A percentile compares a stretch with the other conserved stretches of the same genome.
phyloP scores from a whole-genome alignment of 1,140 invertebrate genomes.

The Platorchestia sp. region DNA sequence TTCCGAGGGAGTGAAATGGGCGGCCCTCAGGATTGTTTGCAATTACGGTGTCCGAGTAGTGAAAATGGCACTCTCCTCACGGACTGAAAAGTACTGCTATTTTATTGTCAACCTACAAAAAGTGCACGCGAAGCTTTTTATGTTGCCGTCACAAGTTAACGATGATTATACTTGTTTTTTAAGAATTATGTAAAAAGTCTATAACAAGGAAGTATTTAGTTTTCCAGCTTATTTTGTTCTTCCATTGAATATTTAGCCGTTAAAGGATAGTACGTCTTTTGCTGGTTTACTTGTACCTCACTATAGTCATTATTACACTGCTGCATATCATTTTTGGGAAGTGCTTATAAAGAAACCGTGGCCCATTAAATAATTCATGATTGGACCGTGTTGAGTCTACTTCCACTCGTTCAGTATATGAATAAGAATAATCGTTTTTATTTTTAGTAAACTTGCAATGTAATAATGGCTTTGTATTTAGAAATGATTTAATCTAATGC shows the following conservation, averaged over 20 bases:
- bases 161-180: neutral
- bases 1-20: neutral
- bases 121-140: neutral
- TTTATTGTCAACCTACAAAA: neutral
- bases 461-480: no score
- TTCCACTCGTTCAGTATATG: no score
- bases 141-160: neutral
- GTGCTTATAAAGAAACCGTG: neutral
- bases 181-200: neutral
- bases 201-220: neutral
- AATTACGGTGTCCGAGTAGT: neutral
- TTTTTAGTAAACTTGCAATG: no score
- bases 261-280: neutral
- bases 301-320: neutral
- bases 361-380: neutral
- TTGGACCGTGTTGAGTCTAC: no score
- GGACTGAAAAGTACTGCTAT: neutral
- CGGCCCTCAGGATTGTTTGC: neutral
- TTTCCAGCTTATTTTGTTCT: neutral
- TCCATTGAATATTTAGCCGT: neutral
- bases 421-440: no score
- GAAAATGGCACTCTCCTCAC: no score
- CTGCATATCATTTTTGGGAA: neutral
- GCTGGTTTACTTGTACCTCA: neutral
- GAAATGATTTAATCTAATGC: no score